Base-by-base conservation (phyloP, 2,888 invertebrate species). In the Drosophila neutralis region DNA sequence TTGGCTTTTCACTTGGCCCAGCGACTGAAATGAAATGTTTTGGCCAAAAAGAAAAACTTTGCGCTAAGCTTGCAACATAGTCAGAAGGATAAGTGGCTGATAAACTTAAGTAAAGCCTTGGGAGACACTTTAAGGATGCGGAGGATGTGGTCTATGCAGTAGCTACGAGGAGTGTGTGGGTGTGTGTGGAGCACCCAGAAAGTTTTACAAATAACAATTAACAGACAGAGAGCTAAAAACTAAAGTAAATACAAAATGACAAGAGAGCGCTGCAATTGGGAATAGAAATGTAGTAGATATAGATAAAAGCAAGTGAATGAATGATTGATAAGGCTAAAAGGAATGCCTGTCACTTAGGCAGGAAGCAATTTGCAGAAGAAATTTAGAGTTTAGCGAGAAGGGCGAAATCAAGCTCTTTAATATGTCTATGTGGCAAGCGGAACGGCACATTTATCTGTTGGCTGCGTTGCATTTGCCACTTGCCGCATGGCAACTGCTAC, bases 141-240 rank as follows among this genome's bases (percentile, higher is more conserved):
- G 15, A 54, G 40, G 27, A 33, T 21, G 42, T 35, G 33, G 36
- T 38, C 15, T 21, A 15, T 21, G 21, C 27, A 24, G 7, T 4
- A 15, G 21, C n/a, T 15, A 29, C 40, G 10, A 4, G 18, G 11
- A n/a, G 24, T n/a, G 36, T 35, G 29, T 24, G 42, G 6, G 13
- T 33, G 49, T 48, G 27, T 51, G n/a, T 24, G 4, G 3, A 70
- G 36, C 38, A 40, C 35, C 62, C 35, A 27, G 8, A 76, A 84
- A 80, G 49, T 80, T 83, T 68, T 57, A 31, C 71, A 77, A 84
- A 76, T 76, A 78, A 74, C 88, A 89, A 85, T 85, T 86, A 89
- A 85, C 76, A 58, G 66, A 63, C 69, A 27, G 31, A 61, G 66
- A 67, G 45, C 60, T 51, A 40, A 65, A 60, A 66, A 68, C 58